A percentile compares a stretch with the other conserved stretches of the same genome.
These are phyloP conservation scores for Pogonocherus hispidulus DNA, from an alignment of 2,888 invertebrate genomes.

Conservation along the genomic window DNA sequence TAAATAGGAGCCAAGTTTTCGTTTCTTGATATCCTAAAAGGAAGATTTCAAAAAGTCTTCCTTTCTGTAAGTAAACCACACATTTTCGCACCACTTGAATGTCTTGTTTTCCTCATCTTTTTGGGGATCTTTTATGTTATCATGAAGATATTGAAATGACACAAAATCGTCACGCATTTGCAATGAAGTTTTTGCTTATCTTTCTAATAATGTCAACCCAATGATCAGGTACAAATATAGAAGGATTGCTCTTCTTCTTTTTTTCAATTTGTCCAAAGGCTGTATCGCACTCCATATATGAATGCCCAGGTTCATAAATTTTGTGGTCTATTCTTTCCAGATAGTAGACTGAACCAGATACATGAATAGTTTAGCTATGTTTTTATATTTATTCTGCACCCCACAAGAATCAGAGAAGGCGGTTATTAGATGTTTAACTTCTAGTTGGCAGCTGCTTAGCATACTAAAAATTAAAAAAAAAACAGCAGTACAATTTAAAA, in stretches of 20 bases:
- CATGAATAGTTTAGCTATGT: constrained; percentile 36
- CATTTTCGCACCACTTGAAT: no score
- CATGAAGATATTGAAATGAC: constrained; percentile 27
- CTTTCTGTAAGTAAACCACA: no score
- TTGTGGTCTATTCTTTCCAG: constrained; percentile 34
- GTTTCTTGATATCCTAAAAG: no score
- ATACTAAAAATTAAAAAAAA: constrained; percentile 15
- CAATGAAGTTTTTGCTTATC: constrained; percentile 32
- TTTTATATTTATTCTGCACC: constrained; percentile 38
- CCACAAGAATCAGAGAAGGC: constrained; percentile 34
- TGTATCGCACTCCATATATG: constrained; percentile 32
- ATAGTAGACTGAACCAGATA: constrained; percentile 27
- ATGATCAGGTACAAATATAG: constrained; percentile 35
- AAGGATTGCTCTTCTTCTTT: constrained; percentile 24
- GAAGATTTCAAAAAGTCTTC: no score
- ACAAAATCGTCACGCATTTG: constrained; percentile 36
- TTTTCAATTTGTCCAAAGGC: constrained; percentile 35
- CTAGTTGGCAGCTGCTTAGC: constrained; percentile 5
- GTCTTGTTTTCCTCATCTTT: background rate
- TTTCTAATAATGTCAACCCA: constrained; percentile 32
- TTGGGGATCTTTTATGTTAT: constrained; percentile 32
- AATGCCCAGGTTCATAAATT: constrained; percentile 32
- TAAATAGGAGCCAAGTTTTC: no score
- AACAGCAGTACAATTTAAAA: constrained; percentile 2
- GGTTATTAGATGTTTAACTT: constrained; percentile 1